Percentiles rank a stretch among this genome's conserved stretches.
These are phyloP conservation scores for Seriola rivoliana DNA, from an alignment of 2,113 vertebrate species.

Conservation along the genomic window DNA sequence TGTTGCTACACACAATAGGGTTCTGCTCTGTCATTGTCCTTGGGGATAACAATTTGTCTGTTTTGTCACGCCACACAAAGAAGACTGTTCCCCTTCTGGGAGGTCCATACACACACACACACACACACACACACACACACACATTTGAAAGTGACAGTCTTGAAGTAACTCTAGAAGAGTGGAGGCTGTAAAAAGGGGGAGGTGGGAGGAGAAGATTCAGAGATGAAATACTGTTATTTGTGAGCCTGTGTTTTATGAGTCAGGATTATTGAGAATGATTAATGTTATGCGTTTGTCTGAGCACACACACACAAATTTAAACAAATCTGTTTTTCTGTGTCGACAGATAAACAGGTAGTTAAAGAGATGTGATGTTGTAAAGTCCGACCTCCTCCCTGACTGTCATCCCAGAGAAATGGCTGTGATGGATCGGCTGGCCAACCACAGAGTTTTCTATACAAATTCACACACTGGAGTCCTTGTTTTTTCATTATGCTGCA, in stretches of 20 bases:
- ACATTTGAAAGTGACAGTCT: conserved; percentile 20
- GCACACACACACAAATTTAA: no score
- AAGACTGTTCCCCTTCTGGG: conserved; percentile 42
- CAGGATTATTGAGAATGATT: neutral
- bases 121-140: conserved; percentile 25
- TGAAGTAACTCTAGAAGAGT: conserved; percentile 6
- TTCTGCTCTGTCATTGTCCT: conserved; percentile 46
- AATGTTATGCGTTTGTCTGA: neutral
- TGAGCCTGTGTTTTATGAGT: neutral
- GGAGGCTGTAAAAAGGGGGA: neutral
- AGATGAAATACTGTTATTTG: conserved; percentile 13
- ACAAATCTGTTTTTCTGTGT: no score
- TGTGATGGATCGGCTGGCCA: neutral
- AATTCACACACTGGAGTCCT: conserved; percentile 2
- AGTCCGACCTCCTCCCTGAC: neutral
- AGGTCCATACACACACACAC: conserved; percentile 16
- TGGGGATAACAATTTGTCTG: conserved; percentile 33
- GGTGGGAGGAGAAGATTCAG: conserved; percentile 4
- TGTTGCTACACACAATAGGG: conserved; percentile 9
- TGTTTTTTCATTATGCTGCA: neutral
- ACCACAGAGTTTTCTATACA: conserved; percentile 24
- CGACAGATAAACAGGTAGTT: no score
- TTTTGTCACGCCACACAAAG: conserved; percentile 57
- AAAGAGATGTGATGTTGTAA: neutral
- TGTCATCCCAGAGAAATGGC: neutral